These are phyloP conservation scores for Aporophyla lueneburgensis DNA, from an alignment of 2,888 invertebrate genomes.

Conservation along the genomic window DNA sequence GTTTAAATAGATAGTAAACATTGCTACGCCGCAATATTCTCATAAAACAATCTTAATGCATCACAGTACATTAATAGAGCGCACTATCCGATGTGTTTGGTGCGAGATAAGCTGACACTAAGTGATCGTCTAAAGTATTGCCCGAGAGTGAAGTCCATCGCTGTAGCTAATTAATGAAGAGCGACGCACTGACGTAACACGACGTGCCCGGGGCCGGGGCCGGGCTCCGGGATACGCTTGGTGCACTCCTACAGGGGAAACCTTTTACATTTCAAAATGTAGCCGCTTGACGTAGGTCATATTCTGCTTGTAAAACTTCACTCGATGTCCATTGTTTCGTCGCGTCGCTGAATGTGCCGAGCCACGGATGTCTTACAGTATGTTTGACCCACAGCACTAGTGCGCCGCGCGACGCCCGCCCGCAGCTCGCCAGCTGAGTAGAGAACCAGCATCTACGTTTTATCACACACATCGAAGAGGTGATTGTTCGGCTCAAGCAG, in stretches of 20 bases:
- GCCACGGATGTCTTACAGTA: background rate
- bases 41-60: background rate
- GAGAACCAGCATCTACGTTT: background rate
- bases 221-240: background rate
- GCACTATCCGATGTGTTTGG: background rate
- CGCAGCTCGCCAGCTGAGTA: background rate
- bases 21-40: background rate
- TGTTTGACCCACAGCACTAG: background rate
- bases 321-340: background rate
- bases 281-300: background rate
- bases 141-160: background rate
- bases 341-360: background rate
- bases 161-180: slow-evolving; percentile 32
- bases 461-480: background rate
- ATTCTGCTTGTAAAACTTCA: background rate
- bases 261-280: background rate
- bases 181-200: slow-evolving; percentile 13
- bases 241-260: background rate
- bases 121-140: slow-evolving; percentile 2
- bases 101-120: background rate
- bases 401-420: background rate
- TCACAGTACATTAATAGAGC: background rate
- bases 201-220: background rate
- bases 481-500: background rate
- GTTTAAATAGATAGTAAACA: background rate